Evolutionary conservation across 2,797 vertebrate species (phyloP), one percentile per base, ranked within the genome.

Genomic region (Eidolon dupreanum): DNA sequence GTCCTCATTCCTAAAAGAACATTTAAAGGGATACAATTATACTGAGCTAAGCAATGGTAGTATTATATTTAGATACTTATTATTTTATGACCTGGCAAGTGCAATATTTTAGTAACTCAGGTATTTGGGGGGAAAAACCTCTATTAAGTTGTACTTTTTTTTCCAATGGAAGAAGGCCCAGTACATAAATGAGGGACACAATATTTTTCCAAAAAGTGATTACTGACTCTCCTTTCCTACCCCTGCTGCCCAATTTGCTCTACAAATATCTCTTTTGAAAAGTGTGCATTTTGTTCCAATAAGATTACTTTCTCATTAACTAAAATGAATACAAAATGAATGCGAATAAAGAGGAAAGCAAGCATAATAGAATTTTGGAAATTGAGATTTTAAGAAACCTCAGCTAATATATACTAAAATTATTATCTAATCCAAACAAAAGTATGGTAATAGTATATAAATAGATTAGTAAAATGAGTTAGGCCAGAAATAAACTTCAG

Each of bases 281-380:
- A 22, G 33, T 38, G 4, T 88, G 28, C 0, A 7, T 75, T 83
- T 71, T 22, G 33, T 78, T 49, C 79, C 31, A 59, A 8, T 43
- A 66, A 36, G 28, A 86, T 91, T 70, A 90, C 12, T 78, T 91
- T 89, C 46, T 93, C 53, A 93, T 90, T 96, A 92, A 93, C 11
- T 9, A 33, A 95, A 91, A 89, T 93, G 8, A 93, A 73, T 73
- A 12, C 36, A 59, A 77, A 88, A 77, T n/a, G 7, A 71, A 94
- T 61, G 28, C 12, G 36, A 86, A 91, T 86, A 90, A 96, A 74
- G 10, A 93, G 16, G 17, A 82, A 95, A 66, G 28, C 1, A 95
- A 93, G 49, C 31, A 6, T 43, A 89, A 93, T 0, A 91, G 57
- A 96, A 89, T 11, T 93, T 71, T 65, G 6, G 68, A 92, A 93